Evolutionary conservation across 2,888 invertebrate species (phyloP), one percentile per base, ranked within the genome.

Genomic region (Sarcophaga subvicina): DNA sequence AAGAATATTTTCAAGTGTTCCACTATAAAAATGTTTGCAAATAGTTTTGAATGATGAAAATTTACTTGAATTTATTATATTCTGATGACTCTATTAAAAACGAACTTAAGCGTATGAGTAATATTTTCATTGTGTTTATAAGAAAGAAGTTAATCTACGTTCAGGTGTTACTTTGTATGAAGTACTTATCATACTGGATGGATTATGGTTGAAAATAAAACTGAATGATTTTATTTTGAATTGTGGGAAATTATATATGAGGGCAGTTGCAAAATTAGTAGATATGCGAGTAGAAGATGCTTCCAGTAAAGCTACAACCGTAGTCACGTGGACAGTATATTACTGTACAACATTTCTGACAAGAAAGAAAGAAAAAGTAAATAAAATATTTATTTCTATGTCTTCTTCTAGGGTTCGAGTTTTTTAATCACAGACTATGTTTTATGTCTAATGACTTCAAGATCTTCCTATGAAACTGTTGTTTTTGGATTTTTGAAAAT

Each of bases 11-110:
- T 77, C 49, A 78, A 83, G 78, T 83, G 77, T 72, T 78, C 17
- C 20, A 63, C 27, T 67, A 49, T 62, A 83, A 66, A 77, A 83
- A 72, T 78, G n/a, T 78, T 78, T 83, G 72, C 2, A 4, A 67
- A 78, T 17, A 67, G 71, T 71, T 66, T 70, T 66, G 12, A 12
- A 20, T 49, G 22, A 62, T 62, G 20, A 25, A 71, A 80, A 71
- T 49, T 22, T 72, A 60, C 22, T 66, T 67, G 37, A 22, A 83
- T 54, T 72, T 20, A 78, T 73, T 49, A 54, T 14, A 14, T 69
- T 45, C 4, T 73, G 37, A 67, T 78, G 66, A 45, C n/a, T 72
- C 11, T 54, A 22, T 3, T n/a, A 12, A 71, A 5, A 12, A 11
- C 10, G 59, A 70, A 59, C 10, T 4, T 25, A 71, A 64, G 45